phyloP scores from a whole-genome alignment of 2,797 vertebrate species.

The Chanos chanos region DNA sequence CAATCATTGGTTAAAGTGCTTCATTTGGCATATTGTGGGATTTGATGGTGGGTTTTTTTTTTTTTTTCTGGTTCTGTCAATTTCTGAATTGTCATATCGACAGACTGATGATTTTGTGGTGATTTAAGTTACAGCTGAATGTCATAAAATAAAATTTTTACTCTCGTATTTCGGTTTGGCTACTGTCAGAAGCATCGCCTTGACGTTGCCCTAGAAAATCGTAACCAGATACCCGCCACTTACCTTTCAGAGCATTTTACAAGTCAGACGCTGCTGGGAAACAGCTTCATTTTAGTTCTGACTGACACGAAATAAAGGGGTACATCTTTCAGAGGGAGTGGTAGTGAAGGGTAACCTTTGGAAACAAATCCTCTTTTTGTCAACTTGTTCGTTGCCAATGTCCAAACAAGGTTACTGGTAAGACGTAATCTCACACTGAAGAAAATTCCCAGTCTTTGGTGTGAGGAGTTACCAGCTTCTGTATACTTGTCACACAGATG shows the following conservation, averaged over 20 bases:
- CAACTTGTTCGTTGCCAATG: constrained; percentile 2
- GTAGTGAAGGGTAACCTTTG: constrained; percentile 14
- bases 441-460: constrained; percentile 20
- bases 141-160: too few relatives aligned
- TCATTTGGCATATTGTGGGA: constrained; percentile 61
- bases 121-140: too few relatives aligned
- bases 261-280: constrained; percentile 25
- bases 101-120: too few relatives aligned
- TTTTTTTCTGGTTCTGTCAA: too few relatives aligned
- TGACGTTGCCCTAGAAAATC: too few relatives aligned
- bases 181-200: too few relatives aligned
- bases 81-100: too few relatives aligned
- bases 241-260: too few relatives aligned
- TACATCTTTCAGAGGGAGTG: constrained; percentile 10
- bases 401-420: constrained; percentile 27
- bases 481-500: constrained; percentile 42
- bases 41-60: too few relatives aligned
- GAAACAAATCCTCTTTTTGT: constrained; percentile 45
- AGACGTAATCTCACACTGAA: constrained; percentile 34
- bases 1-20: constrained; percentile 64
- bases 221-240: too few relatives aligned
- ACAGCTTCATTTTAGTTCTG: constrained; percentile 32
- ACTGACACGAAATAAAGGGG: constrained; percentile 25
- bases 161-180: too few relatives aligned
- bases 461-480: constrained; percentile 38